A percentile compares a stretch with the other conserved stretches of the same genome.
Conservation (phyloP, 1,140 invertebrate species). For the Atopsyche davidsoni region DNA sequence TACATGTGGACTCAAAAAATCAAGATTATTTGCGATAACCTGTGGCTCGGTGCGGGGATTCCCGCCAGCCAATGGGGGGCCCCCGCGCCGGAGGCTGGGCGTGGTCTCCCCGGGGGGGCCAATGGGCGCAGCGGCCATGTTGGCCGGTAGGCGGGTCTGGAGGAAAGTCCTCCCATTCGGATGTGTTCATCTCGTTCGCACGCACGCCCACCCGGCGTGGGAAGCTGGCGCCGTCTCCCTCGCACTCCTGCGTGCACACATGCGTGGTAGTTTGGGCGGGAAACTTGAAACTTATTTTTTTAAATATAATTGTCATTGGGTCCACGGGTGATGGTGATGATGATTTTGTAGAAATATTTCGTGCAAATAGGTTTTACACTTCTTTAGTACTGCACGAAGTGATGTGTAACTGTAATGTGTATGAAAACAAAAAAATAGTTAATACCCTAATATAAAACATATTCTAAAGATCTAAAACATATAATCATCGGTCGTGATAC, state of each 20-base stretch:
- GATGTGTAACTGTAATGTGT: no score
- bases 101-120: background rate
- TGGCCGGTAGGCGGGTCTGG: slow-evolving; percentile 18
- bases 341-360: no score
- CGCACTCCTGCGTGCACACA: slow-evolving; percentile 1
- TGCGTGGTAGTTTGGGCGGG: slow-evolving; percentile 6
- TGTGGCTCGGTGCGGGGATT: slow-evolving; percentile 11
- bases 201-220: background rate
- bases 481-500: no score
- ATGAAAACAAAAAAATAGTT: no score
- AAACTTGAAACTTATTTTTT: slow-evolving; percentile 19
- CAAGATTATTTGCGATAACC: slow-evolving; percentile 9
- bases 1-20: no score
- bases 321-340: background rate
- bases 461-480: no score
- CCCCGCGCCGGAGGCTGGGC: background rate
- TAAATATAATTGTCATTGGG: background rate
- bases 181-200: slow-evolving; percentile 13
- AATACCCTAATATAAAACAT: no score
- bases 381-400: no score
- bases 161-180: slow-evolving; percentile 4
- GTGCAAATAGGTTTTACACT: no score
- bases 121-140: slow-evolving; percentile 22
- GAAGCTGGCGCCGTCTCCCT: slow-evolving; percentile 1
- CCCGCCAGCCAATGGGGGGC: slow-evolving; percentile 7